phyloP scores from a whole-genome alignment of 2,888 invertebrate genomes.

The Urechis unicinctus region DNA sequence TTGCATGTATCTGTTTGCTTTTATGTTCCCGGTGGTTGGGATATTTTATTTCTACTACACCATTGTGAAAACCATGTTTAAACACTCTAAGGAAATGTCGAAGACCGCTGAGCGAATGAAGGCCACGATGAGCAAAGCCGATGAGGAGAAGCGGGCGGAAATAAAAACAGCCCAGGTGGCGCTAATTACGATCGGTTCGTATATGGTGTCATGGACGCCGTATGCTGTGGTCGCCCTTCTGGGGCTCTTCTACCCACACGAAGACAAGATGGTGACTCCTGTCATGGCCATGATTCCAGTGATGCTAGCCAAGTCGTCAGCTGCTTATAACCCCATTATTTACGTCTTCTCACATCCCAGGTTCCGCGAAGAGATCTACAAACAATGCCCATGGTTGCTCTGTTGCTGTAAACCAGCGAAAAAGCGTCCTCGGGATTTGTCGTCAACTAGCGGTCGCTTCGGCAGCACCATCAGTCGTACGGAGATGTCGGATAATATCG shows the following conservation, averaged over 20 bases:
- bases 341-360: conserved; percentile 68
- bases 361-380: conserved; percentile 51
- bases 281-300: conserved; percentile 54
- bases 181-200: conserved; percentile 75
- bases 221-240: conserved; percentile 68
- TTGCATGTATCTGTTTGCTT: conserved; percentile 57
- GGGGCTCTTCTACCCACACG: conserved; percentile 40
- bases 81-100: no score
- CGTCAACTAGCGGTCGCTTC: neutral
- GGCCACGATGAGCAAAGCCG: conserved; percentile 49
- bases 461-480: conserved; percentile 1
- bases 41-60: conserved; percentile 84
- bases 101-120: conserved; percentile 38
- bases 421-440: neutral
- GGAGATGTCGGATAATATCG: no score
- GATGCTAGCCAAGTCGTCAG: conserved; percentile 85
- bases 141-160: conserved; percentile 28
- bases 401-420: conserved; percentile 16
- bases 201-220: conserved; percentile 91
- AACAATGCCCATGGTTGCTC: conserved; percentile 58
- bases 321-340: conserved; percentile 80
- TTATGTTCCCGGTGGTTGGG: conserved; percentile 68
- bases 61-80: conserved; percentile 70
- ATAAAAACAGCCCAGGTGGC: conserved; percentile 63
- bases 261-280: conserved; percentile 43